phyloP scores from a whole-genome alignment of 2,797 vertebrate species.

The Lacerta agilis region DNA sequence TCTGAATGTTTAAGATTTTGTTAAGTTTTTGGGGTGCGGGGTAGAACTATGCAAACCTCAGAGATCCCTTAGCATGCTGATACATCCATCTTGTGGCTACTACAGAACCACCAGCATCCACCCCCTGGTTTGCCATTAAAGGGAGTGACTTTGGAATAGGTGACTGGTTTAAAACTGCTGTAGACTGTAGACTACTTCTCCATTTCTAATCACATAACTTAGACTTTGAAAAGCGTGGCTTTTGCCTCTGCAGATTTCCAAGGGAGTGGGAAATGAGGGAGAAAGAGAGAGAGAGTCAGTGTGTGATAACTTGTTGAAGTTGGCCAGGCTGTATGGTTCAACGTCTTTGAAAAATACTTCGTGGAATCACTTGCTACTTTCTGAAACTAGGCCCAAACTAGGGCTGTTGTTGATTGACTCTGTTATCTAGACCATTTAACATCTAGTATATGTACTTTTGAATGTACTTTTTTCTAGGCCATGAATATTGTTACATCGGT shows the following conservation, averaged over 20 bases:
- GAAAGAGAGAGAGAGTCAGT: too few relatives aligned
- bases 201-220: not conserved
- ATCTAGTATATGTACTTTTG: not conserved
- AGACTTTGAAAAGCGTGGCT: not conserved
- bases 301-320: not conserved
- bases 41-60: not conserved
- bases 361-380: not conserved
- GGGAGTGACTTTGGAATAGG: not conserved
- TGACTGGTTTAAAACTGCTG: not conserved
- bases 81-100: not conserved
- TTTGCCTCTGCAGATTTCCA: not conserved
- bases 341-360: not conserved
- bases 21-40: not conserved
- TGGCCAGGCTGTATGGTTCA: not conserved
- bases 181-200: not conserved
- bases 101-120: too few relatives aligned
- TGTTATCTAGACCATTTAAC: conserved; percentile 9
- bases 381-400: not conserved
- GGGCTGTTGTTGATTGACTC: not conserved
- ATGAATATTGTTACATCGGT: conserved; percentile 99
- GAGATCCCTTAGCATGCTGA: not conserved
- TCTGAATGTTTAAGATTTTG: too few relatives aligned
- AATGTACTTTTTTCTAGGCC: conserved; percentile 79
- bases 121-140: not conserved
- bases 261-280: not conserved